Conservation (phyloP, 2,797 vertebrate species). For the Cossypha polioptera region DNA sequence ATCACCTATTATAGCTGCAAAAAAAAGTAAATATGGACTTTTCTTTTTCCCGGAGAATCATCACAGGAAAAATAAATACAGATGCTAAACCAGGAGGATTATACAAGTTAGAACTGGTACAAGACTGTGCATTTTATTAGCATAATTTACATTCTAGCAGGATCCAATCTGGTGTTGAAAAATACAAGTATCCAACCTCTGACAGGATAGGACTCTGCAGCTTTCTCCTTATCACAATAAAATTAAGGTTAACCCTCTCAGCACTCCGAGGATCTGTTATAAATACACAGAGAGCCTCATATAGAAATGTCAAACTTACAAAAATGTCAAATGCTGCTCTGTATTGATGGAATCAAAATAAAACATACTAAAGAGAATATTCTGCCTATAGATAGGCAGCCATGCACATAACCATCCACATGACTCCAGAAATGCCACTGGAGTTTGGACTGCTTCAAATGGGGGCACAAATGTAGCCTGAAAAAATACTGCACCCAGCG, state of each 20-base stretch:
- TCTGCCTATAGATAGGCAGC: not conserved
- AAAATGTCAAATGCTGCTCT: not conserved
- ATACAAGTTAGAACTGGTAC: slow-evolving; percentile 3
- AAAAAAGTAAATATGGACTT: slow-evolving; percentile 21
- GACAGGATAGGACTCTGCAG: not conserved
- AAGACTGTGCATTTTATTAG: slow-evolving; percentile 31
- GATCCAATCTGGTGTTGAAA: not conserved
- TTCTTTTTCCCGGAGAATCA: slow-evolving; percentile 21
- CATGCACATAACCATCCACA: not conserved
- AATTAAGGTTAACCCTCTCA: not conserved
- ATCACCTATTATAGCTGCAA: not conserved
- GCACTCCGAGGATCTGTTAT: not conserved
- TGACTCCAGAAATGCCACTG: not conserved
- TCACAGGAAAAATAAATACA: slow-evolving; percentile 52
- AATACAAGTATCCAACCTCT: not conserved
- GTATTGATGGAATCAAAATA: not conserved
- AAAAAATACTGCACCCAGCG: not conserved
- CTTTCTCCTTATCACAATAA: not conserved
- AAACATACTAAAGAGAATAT: not conserved
- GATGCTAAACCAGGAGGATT: slow-evolving; percentile 22
- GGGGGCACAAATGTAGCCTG: not conserved
- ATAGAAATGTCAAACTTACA: not conserved
- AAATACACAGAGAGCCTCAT: not conserved
- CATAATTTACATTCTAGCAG: slow-evolving; percentile 3
- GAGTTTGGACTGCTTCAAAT: not conserved